phyloP scores from a whole-genome alignment of 2,797 vertebrate genomes.

The Sylvia borin region DNA sequence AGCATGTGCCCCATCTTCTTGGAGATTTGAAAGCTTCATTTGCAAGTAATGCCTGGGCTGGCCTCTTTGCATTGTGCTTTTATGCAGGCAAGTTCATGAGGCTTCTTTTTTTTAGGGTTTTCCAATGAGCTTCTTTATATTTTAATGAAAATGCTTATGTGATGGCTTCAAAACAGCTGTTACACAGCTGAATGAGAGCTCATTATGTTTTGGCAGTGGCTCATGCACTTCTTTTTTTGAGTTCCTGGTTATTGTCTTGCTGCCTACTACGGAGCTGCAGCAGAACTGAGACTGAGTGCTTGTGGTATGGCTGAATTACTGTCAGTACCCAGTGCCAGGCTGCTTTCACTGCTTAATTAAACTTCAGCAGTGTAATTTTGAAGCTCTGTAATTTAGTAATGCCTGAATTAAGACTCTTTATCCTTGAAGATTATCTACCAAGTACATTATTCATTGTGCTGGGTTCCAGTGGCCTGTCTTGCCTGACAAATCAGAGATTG shows the following conservation, averaged over 20 bases:
- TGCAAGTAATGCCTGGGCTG: neutral
- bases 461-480: neutral
- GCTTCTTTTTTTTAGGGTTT: neutral
- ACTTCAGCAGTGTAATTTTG: neutral
- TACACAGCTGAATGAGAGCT: neutral
- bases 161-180: neutral
- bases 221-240: slow-evolving; percentile 80
- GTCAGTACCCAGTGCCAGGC: neutral
- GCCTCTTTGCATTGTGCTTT: neutral
- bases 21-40: neutral
- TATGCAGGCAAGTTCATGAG: neutral
- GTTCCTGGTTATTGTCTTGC: slow-evolving; percentile 79
- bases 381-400: neutral
- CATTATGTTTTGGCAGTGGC: slow-evolving; percentile 68
- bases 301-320: slow-evolving; percentile 78
- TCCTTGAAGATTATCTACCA: neutral
- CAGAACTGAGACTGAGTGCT: slow-evolving; percentile 78
- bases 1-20: neutral
- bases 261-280: slow-evolving; percentile 79
- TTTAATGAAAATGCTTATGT: neutral
- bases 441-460: neutral
- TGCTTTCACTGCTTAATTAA: neutral
- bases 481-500: neutral
- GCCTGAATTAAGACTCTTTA: neutral
- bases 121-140: neutral